Evolutionary conservation across 2,797 vertebrate species (phyloP), one percentile per base, ranked within the genome.

Genomic region (Semaprochilodus insignis): DNA sequence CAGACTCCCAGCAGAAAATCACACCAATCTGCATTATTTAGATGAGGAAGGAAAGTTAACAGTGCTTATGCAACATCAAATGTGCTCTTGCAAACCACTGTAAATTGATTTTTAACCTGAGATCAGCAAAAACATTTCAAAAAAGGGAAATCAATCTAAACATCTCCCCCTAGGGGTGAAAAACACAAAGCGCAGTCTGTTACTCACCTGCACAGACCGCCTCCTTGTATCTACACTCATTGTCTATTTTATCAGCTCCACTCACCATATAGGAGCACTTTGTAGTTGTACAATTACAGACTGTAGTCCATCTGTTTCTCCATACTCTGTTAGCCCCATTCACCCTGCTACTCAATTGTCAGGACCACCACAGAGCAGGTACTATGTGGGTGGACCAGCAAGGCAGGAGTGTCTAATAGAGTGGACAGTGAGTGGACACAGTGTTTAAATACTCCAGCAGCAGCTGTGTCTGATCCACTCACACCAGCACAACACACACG

Each of bases 91-190:
- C 59, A 21, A 25, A 13, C 48, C 5, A 19, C 40, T 19, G 59
- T 7, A 6, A 25, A 57, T 63, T 17, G 0, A 40, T 55, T 75
- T 25, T 55, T 34, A 63, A 8, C 63, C 21, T 59, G 40, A 73
- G n/a, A 80, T 2, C 51, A 73, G 51, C 51, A 55, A 73, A 57
- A 14, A 21, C n/a, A 34, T 19, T 34, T 66, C 16, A 57, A 57
- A 51, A 34, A 74, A 21, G 16, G 6, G n/a, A 52, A 52, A 65
- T 19, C 2, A 63, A 27, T 48, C 63, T 31, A 27, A 77, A 86
- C 84, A 88, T 15, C 90, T 27, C 90, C 90, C 89, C 85, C 89
- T 90, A 83, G 85, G 88, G 91, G 91, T 81, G 59, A 6, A 4
- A 40, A 0, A 0, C 0, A 8, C 0, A 2, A 66, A 48, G 6